Conservation (phyloP, 2,888 invertebrate genomes). For the Blastobasis lacticolella region DNA sequence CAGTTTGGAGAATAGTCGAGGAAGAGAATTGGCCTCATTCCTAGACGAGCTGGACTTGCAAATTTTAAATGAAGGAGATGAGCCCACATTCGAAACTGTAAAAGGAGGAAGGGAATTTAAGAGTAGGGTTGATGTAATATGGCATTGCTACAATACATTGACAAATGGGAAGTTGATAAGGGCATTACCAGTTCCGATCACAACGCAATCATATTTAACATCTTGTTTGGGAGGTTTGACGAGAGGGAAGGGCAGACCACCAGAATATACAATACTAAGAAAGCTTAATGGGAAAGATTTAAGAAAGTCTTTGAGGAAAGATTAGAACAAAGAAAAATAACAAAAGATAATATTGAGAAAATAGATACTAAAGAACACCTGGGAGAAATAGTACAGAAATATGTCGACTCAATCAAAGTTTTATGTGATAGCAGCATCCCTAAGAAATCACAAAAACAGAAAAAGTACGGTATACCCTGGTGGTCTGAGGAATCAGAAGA, state of each 20-base stretch:
- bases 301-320: not conserved
- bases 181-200: conserved; percentile 10
- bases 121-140: not conserved
- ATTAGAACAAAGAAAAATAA: not conserved
- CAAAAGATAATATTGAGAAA: not conserved
- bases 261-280: conserved; percentile 6
- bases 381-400: not conserved
- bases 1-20: conserved; percentile 6
- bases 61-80: conserved; percentile 3
- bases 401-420: conserved; percentile 1
- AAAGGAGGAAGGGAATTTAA: conserved; percentile 1
- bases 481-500: conserved; percentile 10
- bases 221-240: conserved; percentile 1
- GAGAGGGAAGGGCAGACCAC: conserved; percentile 6
- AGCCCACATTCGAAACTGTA: no score
- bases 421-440: conserved; percentile 8
- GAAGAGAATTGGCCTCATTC: conserved; percentile 10
- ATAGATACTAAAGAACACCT: not conserved
- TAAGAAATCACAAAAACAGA: conserved; percentile 2
- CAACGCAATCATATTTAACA: conserved; percentile 6
- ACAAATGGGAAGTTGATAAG: conserved; percentile 7
- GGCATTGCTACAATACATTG: conserved; percentile 7
- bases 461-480: conserved; percentile 12
- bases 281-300: conserved; percentile 9
- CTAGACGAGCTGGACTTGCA: conserved; percentile 2